Conservation (phyloP, 2,113 vertebrate species). For the Gymnarchus niloticus region DNA sequence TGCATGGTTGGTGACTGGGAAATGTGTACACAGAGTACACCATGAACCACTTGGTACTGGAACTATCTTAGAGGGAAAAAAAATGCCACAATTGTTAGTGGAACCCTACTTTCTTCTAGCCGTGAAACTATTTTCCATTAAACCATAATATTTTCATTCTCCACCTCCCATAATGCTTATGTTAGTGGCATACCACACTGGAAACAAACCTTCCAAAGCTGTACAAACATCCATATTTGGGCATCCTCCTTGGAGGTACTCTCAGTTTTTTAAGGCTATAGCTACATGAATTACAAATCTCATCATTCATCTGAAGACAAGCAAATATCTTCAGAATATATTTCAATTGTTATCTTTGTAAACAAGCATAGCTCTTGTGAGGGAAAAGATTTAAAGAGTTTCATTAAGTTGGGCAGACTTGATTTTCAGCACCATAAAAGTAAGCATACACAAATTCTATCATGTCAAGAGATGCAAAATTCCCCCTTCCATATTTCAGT, state of each 20-base stretch:
- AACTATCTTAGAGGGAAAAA: not conserved
- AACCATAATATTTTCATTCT: constrained; percentile 7
- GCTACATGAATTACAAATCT: not conserved
- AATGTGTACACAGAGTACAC: not conserved
- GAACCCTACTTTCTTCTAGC: not conserved
- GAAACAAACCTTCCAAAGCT: not conserved
- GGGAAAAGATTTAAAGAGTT: not conserved
- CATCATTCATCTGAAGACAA: not conserved
- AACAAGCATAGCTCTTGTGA: not conserved
- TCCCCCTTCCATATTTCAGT: not conserved
- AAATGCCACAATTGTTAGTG: not conserved
- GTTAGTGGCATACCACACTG: not conserved
- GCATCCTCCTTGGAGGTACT: not conserved
- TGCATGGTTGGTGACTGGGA: not conserved
- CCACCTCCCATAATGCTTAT: not conserved
- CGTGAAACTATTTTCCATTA: constrained; percentile 1
- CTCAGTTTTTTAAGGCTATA: not conserved
- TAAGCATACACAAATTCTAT: not conserved
- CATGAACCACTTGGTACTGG: not conserved
- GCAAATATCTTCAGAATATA: not conserved
- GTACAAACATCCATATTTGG: not conserved
- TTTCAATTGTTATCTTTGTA: not conserved
- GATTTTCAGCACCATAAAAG: not conserved
- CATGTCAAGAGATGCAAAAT: not conserved
- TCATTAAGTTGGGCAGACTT: not conserved